A percentile compares a stretch with the other conserved stretches of the same genome.
These are phyloP conservation scores for Melipona quadrifasciata DNA, from an alignment of 1,140 invertebrate species.

Conservation along the genomic window DNA sequence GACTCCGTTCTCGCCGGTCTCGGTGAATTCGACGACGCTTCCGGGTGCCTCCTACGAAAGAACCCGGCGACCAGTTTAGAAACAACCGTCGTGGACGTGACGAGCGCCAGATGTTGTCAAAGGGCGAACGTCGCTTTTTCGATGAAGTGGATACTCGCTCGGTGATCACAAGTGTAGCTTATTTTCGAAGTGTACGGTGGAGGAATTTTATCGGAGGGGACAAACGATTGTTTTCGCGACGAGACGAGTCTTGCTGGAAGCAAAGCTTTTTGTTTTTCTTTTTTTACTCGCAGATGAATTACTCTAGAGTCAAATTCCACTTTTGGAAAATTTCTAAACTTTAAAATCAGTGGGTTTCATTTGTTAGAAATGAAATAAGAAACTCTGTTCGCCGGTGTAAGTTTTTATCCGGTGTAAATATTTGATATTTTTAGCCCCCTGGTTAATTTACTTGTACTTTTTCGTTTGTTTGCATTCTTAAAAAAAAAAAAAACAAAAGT, in stretches of 20 bases:
- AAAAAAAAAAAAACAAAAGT: too few relatives aligned
- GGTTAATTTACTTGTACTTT: too few relatives aligned
- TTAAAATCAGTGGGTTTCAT: neutral
- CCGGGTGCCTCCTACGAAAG: slow-evolving; percentile 47
- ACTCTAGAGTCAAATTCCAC: neutral
- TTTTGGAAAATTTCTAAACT: neutral
- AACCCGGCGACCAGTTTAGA: slow-evolving; percentile 43
- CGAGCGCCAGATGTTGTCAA: slow-evolving; percentile 6
- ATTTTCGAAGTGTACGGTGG: neutral
- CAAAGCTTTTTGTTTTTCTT: neutral
- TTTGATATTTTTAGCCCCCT: too few relatives aligned
- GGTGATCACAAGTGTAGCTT: neutral
- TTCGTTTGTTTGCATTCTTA: too few relatives aligned
- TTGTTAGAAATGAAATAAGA: neutral
- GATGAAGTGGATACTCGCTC: neutral
- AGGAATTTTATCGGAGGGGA: too few relatives aligned
- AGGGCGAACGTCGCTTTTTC: neutral
- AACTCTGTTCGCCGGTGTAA: neutral
- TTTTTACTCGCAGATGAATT: neutral
- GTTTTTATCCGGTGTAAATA: too few relatives aligned
- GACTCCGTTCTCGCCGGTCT: too few relatives aligned
- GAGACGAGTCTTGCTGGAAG: neutral
- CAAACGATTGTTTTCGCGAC: too few relatives aligned
- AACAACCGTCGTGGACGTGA: slow-evolving; percentile 9
- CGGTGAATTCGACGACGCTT: slow-evolving; percentile 22